phyloP scores from a whole-genome alignment of 64 coral and sea anemone genomes.

The Montipora sp. region DNA sequence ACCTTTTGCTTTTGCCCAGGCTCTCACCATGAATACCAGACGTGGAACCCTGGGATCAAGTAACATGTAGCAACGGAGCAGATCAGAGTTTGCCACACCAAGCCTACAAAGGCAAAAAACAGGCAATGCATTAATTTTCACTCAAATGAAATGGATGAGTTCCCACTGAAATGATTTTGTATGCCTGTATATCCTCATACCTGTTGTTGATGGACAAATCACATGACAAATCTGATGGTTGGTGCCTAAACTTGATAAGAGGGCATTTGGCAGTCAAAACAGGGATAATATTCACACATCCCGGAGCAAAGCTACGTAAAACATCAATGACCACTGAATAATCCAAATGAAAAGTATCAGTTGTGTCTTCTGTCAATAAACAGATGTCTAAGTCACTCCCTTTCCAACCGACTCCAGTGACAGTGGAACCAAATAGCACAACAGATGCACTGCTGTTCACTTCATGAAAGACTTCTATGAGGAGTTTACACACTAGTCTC shows the following conservation, averaged over 20 bases:
- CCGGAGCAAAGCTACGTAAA: conserved; percentile 82
- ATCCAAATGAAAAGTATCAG: conserved; percentile 16
- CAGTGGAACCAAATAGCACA: conserved; percentile 87
- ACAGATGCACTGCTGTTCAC: conserved; percentile 57
- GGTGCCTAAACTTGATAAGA: conserved; percentile 86
- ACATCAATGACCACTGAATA: conserved; percentile 74
- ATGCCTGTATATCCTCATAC: conserved; percentile 8
- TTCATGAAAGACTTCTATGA: conserved; percentile 88
- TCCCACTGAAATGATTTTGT: too few species aligned
- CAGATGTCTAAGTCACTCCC: conserved; percentile 87
- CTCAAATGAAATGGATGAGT: too few species aligned
- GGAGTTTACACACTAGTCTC: conserved; percentile 71
- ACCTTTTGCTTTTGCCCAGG: conserved; percentile 86
- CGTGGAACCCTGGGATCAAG: conserved; percentile 76
- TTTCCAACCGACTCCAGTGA: conserved; percentile 85
- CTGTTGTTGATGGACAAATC: conserved; percentile 94
- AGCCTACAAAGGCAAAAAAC: conserved; percentile 49
- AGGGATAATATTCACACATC: conserved; percentile 80
- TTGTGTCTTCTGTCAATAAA: conserved; percentile 4
- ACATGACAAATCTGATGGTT: conserved; percentile 80
- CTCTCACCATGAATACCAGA: conserved; percentile 75
- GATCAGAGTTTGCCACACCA: conserved; percentile 76
- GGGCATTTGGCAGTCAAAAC: conserved; percentile 89
- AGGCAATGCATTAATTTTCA: too few species aligned
- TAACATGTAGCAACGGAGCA: conserved; percentile 73